Evolutionary conservation across 2,888 invertebrate species (phyloP), one percentile per base, ranked within the genome.

Genomic region (Gonocerus acuteangulatus): DNA sequence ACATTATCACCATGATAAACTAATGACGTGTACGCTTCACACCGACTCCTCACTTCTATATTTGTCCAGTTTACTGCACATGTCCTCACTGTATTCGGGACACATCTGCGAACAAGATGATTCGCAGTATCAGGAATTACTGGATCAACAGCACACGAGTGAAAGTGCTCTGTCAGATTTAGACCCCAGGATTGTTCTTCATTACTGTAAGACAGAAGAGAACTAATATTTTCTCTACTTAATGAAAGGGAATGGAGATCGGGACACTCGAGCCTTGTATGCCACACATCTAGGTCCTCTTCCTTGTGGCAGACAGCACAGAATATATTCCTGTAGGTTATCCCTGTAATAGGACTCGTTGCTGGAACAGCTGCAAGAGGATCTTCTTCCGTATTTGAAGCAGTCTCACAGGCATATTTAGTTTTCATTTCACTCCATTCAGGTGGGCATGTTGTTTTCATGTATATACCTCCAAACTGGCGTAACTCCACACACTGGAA

Each of bases 301-400:
- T 76, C 75, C 2, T 70, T 70, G 67, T 77, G 74, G 66, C 77
- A 77, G 19, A 73, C 67, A 2, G 76, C 76, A 64, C 77, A 77
- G 70, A 71, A 73, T 47, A 72, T 69, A 66, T 75, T 76, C 67
- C 70, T 68, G 70, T 73, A 75, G 36, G 69, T 56, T 16, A 56
- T 69, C 2, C 56, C 45, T 1, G 56, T n/a, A 69, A 62, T 64
- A 48, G 6, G 64, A 59, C 1, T 74, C 74, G 67, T 77, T 3
- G 59, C 64, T 11, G 64, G 64, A 19, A 60, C 48, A 13, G 48
- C 62, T 3, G 64, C 48, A 23, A 64, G 51, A 2, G 64, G 64
- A 36, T 65, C 64, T n/a, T 1, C 22, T 2, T 27, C 3, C 42
- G 73, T 45, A 23, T 59, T 47, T 54, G 61, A 21, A 56, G 66